Evolutionary conservation across 2,113 vertebrate genomes (phyloP).

Genomic region (Anarhynchus alexandrinus): DNA sequence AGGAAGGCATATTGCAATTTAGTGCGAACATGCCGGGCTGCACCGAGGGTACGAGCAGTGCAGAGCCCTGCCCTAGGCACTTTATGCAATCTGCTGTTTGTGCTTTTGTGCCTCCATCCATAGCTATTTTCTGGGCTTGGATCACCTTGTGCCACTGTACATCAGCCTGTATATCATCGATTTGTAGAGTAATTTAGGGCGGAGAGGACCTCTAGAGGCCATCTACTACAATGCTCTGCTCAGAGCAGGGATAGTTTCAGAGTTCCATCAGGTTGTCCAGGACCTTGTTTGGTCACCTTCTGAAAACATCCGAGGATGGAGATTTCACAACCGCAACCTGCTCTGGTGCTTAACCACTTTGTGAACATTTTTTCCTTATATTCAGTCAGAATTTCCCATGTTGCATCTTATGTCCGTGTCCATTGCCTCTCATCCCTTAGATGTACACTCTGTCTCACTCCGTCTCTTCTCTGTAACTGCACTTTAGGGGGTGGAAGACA

Average conservation of each 20-base stretch:
- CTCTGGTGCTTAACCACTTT: background rate
- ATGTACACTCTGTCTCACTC: background rate
- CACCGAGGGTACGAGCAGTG: background rate
- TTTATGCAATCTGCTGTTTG: background rate
- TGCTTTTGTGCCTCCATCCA: background rate
- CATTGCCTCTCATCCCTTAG: background rate
- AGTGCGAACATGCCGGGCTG: background rate
- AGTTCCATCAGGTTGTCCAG: background rate
- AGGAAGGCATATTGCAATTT: background rate
- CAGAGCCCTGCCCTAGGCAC: background rate
- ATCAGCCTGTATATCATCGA: fast-evolving
- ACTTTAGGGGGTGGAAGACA: background rate
- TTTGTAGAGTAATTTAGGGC: fast-evolving
- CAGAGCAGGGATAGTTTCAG: background rate
- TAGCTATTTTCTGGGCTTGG: background rate
- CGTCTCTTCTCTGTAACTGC: background rate
- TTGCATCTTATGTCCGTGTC: background rate
- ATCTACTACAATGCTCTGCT: background rate
- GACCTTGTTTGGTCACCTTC: background rate
- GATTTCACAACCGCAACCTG: background rate
- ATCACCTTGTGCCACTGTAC: background rate
- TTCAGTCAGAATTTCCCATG: background rate
- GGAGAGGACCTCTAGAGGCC: background rate
- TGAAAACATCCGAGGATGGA: background rate
- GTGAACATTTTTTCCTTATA: background rate